Conservation (phyloP, 2,113 vertebrate genomes). For the Uropsilus gracilis region DNA sequence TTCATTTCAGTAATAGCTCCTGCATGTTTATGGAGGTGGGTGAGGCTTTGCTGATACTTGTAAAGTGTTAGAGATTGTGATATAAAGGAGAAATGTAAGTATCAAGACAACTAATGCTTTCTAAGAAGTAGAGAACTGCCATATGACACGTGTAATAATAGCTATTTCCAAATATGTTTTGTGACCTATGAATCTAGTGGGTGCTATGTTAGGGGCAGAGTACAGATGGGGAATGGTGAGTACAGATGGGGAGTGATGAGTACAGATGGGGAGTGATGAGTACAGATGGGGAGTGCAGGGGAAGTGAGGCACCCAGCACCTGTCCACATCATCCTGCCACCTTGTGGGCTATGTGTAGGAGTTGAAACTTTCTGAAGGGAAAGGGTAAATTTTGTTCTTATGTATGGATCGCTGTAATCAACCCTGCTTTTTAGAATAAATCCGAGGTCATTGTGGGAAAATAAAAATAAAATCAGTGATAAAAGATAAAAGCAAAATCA, state of each 20-base stretch:
- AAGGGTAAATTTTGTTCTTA: not conserved
- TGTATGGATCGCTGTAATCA: not conserved
- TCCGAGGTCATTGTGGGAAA: not conserved
- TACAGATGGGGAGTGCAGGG: rapidly evolving
- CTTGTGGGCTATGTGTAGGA: not conserved
- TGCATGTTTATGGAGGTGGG: not conserved
- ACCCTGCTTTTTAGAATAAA: not conserved
- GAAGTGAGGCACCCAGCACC: not conserved
- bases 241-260: rapidly evolving
- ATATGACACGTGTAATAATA: rapidly evolving
- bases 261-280: not conserved
- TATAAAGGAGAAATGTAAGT: not conserved
- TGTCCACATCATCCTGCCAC: not conserved
- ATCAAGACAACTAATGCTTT: too few relatives aligned
- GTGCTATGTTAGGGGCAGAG: rapidly evolving
- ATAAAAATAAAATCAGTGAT: not conserved
- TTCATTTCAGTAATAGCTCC: not conserved
- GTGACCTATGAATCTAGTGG: too few relatives aligned
- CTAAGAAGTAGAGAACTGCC: not conserved
- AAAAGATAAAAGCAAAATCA: not conserved
- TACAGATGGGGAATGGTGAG: rapidly evolving
- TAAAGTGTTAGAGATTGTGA: not conserved
- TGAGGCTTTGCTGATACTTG: not conserved
- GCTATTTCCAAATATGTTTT: rapidly evolving
- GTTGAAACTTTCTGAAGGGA: not conserved